A percentile compares a stretch with the other conserved stretches of the same genome.
phyloP scores from a whole-genome alignment of 2,888 invertebrate genomes.

The Euzetes globulus region DNA sequence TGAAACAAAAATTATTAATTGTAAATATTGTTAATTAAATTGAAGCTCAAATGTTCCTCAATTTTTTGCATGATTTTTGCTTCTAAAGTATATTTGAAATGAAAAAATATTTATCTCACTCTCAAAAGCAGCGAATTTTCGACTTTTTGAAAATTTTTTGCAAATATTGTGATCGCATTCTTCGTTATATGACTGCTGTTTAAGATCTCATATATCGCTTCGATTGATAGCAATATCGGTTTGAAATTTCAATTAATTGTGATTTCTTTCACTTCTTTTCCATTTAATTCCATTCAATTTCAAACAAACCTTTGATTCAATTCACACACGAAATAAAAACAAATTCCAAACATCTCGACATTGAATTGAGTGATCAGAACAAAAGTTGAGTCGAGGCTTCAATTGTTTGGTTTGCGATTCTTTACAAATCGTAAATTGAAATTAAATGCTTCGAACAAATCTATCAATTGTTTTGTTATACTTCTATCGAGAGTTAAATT shows the following conservation, averaged over 20 bases:
- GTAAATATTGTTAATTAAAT: constrained; percentile 26
- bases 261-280: too few relatives aligned
- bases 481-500: not conserved
- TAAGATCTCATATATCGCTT: not conserved
- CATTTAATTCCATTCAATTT: too few relatives aligned
- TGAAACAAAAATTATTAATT: not conserved
- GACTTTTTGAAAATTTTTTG: not conserved
- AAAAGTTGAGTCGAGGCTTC: too few relatives aligned
- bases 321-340: too few relatives aligned
- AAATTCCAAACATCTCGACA: too few relatives aligned
- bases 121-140: constrained; percentile 25
- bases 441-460: constrained; percentile 20
- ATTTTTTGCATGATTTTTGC: constrained; percentile 22
- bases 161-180: constrained; percentile 24
- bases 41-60: constrained; percentile 30
- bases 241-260: not conserved
- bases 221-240: not conserved
- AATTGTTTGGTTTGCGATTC: constrained; percentile 11
- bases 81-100: constrained; percentile 9
- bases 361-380: too few relatives aligned
- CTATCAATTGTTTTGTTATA: too few relatives aligned
- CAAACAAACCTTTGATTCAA: too few relatives aligned
- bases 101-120: not conserved
- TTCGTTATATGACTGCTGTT: not conserved
- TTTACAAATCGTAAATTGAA: not conserved